These are phyloP conservation scores for Rhyacichthys aspro DNA, from an alignment of 2,797 vertebrate species.

Conservation along the genomic window DNA sequence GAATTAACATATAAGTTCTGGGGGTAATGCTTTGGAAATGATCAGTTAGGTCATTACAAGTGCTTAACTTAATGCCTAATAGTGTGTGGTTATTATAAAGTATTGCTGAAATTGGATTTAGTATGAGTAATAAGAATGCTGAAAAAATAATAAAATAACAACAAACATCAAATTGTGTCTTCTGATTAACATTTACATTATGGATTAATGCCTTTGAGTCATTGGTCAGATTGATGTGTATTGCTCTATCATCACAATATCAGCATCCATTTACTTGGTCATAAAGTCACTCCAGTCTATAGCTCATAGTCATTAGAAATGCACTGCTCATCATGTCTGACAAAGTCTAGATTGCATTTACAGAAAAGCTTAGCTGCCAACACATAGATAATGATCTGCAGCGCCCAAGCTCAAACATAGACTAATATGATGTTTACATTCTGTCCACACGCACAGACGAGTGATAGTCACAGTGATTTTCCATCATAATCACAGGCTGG, in stretches of 20 bases:
- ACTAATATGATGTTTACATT: constrained; percentile 13
- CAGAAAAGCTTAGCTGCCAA: constrained; percentile 1
- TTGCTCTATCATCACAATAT: not conserved
- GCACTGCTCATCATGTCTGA: not conserved
- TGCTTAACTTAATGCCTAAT: too few species aligned
- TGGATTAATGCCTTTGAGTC: too few species aligned
- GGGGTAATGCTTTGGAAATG: too few species aligned
- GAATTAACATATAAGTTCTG: too few species aligned
- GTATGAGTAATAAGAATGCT: too few species aligned
- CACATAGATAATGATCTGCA: constrained; percentile 8
- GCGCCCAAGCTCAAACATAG: not conserved
- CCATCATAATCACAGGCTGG: not conserved
- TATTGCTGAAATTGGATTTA: too few species aligned
- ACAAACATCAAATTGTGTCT: too few species aligned
- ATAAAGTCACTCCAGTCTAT: not conserved
- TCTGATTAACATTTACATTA: not conserved
- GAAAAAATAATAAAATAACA: too few species aligned
- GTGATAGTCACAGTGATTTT: not conserved
- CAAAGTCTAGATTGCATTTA: constrained; percentile 4
- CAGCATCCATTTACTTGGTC: not conserved
- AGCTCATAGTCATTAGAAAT: not conserved
- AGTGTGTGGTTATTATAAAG: too few species aligned
- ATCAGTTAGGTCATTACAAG: too few species aligned
- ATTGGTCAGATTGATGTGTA: too few species aligned
- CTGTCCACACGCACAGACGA: not conserved